Evolutionary conservation across 1,140 invertebrate species (phyloP).

Genomic region (Spodoptera frugiperda): DNA sequence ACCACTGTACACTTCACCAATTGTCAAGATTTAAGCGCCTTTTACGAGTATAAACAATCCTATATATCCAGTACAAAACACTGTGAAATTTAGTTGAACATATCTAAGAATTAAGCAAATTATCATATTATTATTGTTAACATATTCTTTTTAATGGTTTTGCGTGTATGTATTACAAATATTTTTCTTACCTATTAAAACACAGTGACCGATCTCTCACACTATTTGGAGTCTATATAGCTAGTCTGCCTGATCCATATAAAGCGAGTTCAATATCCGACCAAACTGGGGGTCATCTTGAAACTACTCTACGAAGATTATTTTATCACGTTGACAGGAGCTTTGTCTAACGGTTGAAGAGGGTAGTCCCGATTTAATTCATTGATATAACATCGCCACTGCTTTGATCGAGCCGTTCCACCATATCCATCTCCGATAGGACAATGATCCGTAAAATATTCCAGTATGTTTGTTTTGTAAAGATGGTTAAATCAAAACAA

Average conservation of each 20-base stretch:
- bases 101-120: too few species aligned
- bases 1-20: too few species aligned
- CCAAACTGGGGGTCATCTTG: constrained; percentile 1
- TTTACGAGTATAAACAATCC: too few species aligned
- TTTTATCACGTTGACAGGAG: constrained; percentile 27
- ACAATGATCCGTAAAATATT: not conserved
- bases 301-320: constrained; percentile 18
- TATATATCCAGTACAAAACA: too few species aligned
- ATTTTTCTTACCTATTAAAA: too few species aligned
- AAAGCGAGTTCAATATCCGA: not conserved
- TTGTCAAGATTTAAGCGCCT: too few species aligned
- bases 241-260: not conserved
- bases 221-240: too few species aligned
- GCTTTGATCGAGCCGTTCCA: not conserved
- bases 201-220: too few species aligned
- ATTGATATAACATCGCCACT: constrained; percentile 2
- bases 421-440: not conserved
- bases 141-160: too few species aligned
- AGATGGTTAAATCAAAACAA: not conserved
- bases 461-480: not conserved
- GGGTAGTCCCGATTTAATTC: constrained; percentile 17
- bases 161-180: too few species aligned
- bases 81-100: too few species aligned
- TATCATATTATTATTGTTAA: too few species aligned
- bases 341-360: constrained; percentile 2